Evolutionary conservation across 2,888 invertebrate species (phyloP).

Genomic region (Drosophila stalkeri): DNA sequence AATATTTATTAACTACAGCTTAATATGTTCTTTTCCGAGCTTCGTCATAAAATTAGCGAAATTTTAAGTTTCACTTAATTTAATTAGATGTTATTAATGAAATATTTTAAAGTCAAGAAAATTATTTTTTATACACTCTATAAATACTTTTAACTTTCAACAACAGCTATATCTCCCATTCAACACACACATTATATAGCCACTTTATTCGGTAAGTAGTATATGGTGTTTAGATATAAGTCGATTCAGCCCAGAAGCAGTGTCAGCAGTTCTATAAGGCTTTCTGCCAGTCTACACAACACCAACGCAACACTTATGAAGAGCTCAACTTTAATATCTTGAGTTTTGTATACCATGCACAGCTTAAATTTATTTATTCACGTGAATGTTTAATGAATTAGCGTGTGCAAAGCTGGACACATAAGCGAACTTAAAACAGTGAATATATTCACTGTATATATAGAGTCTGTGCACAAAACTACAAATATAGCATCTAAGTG

Average conservation of each 20-base stretch:
- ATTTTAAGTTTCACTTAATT: constrained; percentile 2
- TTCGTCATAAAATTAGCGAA: not conserved
- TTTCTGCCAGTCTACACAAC: not conserved
- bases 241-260: not conserved
- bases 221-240: not conserved
- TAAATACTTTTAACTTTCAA: not conserved
- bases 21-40: not conserved
- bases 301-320: not conserved
- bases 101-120: not conserved
- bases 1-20: not conserved
- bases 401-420: not conserved
- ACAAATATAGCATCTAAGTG: not conserved
- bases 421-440: not conserved
- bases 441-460: not conserved
- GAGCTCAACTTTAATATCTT: not conserved
- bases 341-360: not conserved
- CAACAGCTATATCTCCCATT: not conserved
- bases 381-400: not conserved
- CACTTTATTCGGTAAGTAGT: not conserved
- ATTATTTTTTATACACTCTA: constrained; percentile 2
- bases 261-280: not conserved
- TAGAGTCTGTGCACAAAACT: not conserved
- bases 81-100: constrained; percentile 6
- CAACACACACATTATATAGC: not conserved
- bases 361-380: not conserved